These are phyloP conservation scores for Agriotes lineatus DNA, from an alignment of 2,888 invertebrate species.

Conservation along the genomic window DNA sequence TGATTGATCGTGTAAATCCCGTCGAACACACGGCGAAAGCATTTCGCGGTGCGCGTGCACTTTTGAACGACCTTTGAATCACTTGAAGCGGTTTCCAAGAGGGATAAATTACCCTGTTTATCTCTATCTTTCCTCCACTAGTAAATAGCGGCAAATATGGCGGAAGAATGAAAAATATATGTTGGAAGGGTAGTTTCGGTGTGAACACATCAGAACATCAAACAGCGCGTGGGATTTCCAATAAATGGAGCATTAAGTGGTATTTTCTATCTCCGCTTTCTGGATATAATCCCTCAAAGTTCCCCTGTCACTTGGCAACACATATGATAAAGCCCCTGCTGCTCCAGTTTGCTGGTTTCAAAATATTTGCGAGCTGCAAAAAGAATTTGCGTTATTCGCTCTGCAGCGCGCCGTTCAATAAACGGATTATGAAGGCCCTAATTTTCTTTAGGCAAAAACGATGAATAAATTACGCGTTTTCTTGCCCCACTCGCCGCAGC, in stretches of 20 bases:
- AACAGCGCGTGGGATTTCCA: slow-evolving; percentile 45
- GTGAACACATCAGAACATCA: slow-evolving; percentile 45
- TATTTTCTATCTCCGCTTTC: slow-evolving; percentile 44
- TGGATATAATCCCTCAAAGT: slow-evolving; percentile 40
- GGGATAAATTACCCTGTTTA: slow-evolving; percentile 33
- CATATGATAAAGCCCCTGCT: slow-evolving; percentile 34
- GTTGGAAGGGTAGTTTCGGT: slow-evolving; percentile 40
- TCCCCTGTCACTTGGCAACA: slow-evolving; percentile 43
- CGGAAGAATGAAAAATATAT: slow-evolving; percentile 40
- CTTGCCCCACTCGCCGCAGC: too few relatives aligned
- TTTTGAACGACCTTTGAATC: slow-evolving; percentile 32
- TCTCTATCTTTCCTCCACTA: slow-evolving; percentile 30
- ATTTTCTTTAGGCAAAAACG: neutral
- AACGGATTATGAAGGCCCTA: neutral
- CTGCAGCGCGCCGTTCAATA: neutral
- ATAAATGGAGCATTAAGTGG: slow-evolving; percentile 45
- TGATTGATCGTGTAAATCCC: slow-evolving; percentile 19
- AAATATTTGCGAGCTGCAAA: slow-evolving; percentile 28
- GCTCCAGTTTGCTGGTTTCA: slow-evolving; percentile 29
- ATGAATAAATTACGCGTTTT: neutral
- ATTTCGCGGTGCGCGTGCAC: slow-evolving; percentile 20
- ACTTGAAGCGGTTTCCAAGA: slow-evolving; percentile 34
- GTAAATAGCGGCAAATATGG: slow-evolving; percentile 36
- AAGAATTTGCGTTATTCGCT: slow-evolving; percentile 13
- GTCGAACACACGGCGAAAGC: slow-evolving; percentile 14